Conservation (phyloP, 2,113 vertebrate genomes). For the Calypte anna region DNA sequence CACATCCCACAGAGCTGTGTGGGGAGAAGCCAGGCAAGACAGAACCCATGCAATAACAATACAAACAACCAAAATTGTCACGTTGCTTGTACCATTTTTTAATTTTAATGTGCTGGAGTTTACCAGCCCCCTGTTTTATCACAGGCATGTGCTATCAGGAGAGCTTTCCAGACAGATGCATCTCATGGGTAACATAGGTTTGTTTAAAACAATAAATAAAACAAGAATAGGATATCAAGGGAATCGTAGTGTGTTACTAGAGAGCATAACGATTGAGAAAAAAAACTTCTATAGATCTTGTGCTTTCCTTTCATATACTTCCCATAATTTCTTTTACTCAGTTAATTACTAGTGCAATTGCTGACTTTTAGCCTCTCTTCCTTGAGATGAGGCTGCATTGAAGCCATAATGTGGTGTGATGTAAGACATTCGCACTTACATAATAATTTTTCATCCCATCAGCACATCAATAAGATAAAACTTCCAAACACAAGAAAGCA, state of each 20-base stretch:
- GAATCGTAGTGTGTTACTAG: accelerated
- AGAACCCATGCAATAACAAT: background rate
- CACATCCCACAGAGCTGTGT: background rate
- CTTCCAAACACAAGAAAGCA: background rate
- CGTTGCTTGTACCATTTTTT: background rate
- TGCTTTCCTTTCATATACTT: background rate
- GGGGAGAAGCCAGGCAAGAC: background rate
- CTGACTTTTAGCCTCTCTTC: background rate
- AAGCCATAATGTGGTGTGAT: background rate
- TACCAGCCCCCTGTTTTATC: background rate
- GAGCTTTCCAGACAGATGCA: background rate
- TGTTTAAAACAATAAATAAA: constrained; percentile 1
- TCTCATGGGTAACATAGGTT: background rate
- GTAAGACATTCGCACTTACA: background rate
- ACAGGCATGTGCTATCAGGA: background rate
- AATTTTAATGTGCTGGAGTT: background rate
- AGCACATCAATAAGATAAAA: background rate
- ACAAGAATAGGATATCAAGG: background rate
- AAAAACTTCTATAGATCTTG: background rate
- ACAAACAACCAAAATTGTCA: background rate
- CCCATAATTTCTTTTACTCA: background rate
- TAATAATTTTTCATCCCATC: background rate
- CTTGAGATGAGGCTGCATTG: background rate
- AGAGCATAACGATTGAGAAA: background rate
- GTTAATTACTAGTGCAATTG: background rate